Base-by-base conservation (phyloP, 2,113 vertebrate genomes). In the Tenrec ecaudatus region DNA sequence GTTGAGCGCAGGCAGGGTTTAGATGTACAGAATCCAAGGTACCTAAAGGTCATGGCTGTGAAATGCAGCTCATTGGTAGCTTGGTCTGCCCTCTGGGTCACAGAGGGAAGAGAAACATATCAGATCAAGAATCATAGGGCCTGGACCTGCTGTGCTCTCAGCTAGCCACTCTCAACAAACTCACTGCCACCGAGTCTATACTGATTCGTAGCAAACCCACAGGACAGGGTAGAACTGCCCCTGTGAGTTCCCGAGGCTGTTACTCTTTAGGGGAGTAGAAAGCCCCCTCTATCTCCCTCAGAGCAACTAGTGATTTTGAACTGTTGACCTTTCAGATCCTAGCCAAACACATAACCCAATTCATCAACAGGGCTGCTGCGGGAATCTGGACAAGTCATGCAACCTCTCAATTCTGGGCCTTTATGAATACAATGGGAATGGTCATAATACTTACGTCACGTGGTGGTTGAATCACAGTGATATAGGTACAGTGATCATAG, bases 371-470 rank as follows among this genome's bases (percentile, higher is more conserved):
- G 47, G 47, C 47, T 53, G 47, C 47, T 53, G 47, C 6, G 23
- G 58, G 25, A 33, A 53, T 84, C 66, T 94, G 15, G 47, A 12
- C 2, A 86, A 94, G 33, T 90, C 82, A 86, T 80, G 89, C 20
- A 43, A 1, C 76, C 38, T 92, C 4, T 71, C 77, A 78, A 69
- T 75, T 91, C 47, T 79, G 3, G 62, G 4, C 80, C n/a, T 36
- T 76, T 5, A 27, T 82, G 87, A 94, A 27, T 25, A 47, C 86
- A 86, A 60, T 40, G 23, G 23, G 25, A 86, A 73, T 62, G 4
- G 57, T n/a, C 53, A 36, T 85, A 38, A 78, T 66, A 82, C 8
- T 84, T 89, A 71, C 0, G 6, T 90, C n/a, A 19, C 15, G 14
- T 8, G 27, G 1, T 36, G 8, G 15, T 66, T 86, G 86, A 80